phyloP scores from a whole-genome alignment of 2,888 invertebrate genomes.

The Aspidiotus destructor region DNA sequence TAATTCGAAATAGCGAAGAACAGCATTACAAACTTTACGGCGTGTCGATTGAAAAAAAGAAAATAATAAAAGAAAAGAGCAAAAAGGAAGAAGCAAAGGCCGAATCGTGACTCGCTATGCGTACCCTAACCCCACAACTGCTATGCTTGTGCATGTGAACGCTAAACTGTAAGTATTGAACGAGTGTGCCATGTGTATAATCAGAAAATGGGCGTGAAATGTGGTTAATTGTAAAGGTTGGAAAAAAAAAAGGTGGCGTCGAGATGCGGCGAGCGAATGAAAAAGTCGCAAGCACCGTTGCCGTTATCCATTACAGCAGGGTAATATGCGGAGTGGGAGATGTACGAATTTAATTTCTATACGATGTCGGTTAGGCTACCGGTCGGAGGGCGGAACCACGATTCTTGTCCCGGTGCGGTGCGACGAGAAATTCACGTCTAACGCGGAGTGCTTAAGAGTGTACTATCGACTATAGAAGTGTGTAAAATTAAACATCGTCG shows the following conservation, averaged over 20 bases:
- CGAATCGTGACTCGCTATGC: background rate
- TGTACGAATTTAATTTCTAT: conserved; percentile 17
- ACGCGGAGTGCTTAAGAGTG: no score
- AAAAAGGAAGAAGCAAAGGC: background rate
- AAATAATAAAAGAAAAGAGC: no score
- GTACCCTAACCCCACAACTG: no score
- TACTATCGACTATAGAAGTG: no score
- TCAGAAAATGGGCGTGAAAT: conserved; percentile 24
- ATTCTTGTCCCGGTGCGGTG: no score
- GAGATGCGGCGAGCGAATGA: conserved; percentile 12
- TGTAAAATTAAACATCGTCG: no score
- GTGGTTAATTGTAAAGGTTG: conserved; percentile 24
- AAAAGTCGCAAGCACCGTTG: conserved; percentile 15
- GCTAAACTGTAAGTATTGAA: no score
- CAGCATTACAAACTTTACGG: background rate
- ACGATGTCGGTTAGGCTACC: conserved; percentile 16
- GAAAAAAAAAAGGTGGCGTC: conserved; percentile 15
- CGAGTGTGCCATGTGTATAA: background rate
- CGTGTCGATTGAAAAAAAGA: background rate
- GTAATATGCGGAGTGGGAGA: conserved; percentile 8
- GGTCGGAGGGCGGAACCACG: conserved; percentile 13
- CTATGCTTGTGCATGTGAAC: no score
- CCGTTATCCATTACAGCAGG: conserved; percentile 19
- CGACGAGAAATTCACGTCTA: no score
- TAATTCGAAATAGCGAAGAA: background rate